phyloP scores from a whole-genome alignment of 2,797 vertebrate species.

The Odontamblyopus rebecca region DNA sequence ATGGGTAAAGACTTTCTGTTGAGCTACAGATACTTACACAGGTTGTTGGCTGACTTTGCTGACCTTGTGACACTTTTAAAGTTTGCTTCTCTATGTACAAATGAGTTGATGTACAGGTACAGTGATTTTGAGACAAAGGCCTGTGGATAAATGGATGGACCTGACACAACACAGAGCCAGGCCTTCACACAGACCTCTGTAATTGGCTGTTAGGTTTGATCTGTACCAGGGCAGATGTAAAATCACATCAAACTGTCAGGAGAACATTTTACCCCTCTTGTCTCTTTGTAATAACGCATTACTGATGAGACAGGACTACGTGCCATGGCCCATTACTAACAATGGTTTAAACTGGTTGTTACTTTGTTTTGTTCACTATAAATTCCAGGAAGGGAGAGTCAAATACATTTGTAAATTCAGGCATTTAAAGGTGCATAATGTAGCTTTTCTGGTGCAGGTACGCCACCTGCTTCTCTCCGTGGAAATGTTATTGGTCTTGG shows the following conservation, averaged over 20 bases:
- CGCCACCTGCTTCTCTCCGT: too few relatives aligned
- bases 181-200: constrained; percentile 20
- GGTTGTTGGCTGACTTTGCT: neutral
- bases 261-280: constrained; percentile 6
- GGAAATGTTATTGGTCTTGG: too few relatives aligned
- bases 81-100: neutral
- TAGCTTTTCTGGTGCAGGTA: too few relatives aligned
- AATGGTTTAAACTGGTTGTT: neutral
- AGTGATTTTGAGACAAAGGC: neutral
- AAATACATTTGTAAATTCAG: neutral
- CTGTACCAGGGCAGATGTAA: constrained; percentile 11
- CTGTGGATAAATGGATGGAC: neutral
- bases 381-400: neutral
- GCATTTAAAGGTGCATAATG: neutral
- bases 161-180: neutral
- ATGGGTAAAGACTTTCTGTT: too few relatives aligned
- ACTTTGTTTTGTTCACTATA: neutral
- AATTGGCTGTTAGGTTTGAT: constrained; percentile 43
- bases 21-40: neutral
- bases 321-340: neutral
- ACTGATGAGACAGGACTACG: constrained; percentile 23
- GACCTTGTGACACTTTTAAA: neutral
- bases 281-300: constrained; percentile 15
- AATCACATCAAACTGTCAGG: constrained; percentile 8
- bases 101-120: neutral